These are phyloP conservation scores for Anthonomus grandis DNA, from an alignment of 1,140 invertebrate genomes.

Conservation along the genomic window DNA sequence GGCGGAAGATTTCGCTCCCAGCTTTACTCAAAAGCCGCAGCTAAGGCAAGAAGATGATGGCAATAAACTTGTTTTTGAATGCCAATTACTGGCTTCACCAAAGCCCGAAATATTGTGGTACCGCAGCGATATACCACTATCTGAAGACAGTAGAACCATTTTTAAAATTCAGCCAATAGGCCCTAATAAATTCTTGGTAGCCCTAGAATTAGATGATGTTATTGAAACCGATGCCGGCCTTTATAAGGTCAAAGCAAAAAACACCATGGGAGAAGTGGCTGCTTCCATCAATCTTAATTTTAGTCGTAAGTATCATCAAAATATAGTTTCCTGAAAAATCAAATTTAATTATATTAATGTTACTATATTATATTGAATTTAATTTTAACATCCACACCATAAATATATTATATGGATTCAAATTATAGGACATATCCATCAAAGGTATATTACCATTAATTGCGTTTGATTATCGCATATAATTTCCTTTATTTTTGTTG, in stretches of 20 bases:
- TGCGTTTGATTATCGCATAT: too few species aligned
- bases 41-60: constrained; percentile 94
- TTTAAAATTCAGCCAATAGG: constrained; percentile 82
- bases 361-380: too few species aligned
- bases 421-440: too few species aligned
- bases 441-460: too few species aligned
- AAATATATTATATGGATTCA: too few species aligned
- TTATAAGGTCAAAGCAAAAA: constrained; percentile 97
- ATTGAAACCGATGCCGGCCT: constrained; percentile 94
- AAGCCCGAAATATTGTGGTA: constrained; percentile 92
- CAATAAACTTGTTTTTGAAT: constrained; percentile 93
- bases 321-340: too few species aligned
- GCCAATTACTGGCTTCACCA: constrained; percentile 74
- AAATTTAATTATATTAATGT: background rate
- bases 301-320: constrained; percentile 86
- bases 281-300: constrained; percentile 99
- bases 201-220: constrained; percentile 92
- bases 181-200: constrained; percentile 83
- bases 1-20: constrained; percentile 92
- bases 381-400: too few species aligned
- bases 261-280: constrained; percentile 95
- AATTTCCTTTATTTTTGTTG: too few species aligned
- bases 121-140: constrained; percentile 77
- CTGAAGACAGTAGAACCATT: constrained; percentile 77
- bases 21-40: constrained; percentile 95